Conservation (phyloP, 1,140 invertebrate species). For the Platyscapa corneri region DNA sequence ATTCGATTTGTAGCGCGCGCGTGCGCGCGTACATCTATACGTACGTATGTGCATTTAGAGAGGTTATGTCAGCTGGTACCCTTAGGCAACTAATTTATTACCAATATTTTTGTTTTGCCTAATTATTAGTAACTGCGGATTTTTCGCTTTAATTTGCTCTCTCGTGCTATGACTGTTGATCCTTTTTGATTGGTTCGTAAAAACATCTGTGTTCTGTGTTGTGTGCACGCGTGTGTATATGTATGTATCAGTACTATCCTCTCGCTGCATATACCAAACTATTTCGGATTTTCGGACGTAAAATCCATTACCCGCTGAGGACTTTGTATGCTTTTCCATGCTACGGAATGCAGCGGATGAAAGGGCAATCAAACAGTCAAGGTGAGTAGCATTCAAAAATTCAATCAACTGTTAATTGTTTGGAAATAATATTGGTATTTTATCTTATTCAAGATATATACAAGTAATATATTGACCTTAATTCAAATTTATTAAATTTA, state of each 20-base stretch:
- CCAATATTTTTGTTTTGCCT: neutral
- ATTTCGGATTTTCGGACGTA: slow-evolving; percentile 47
- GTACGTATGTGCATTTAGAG: neutral
- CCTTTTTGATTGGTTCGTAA: neutral
- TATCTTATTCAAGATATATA: no score
- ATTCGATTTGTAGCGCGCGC: neutral
- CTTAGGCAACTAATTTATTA: neutral
- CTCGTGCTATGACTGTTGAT: neutral
- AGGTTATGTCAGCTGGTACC: slow-evolving; percentile 46
- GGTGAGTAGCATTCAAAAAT: slow-evolving; percentile 59
- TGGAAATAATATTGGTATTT: neutral
- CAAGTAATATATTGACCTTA: neutral
- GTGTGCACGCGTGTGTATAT: neutral
- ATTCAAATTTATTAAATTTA: neutral
- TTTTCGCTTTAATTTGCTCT: neutral
- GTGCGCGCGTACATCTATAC: neutral
- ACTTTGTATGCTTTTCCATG: slow-evolving; percentile 73
- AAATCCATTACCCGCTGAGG: slow-evolving; percentile 33
- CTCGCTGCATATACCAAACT: neutral
- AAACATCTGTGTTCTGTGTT: neutral
- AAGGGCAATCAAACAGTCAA: slow-evolving; percentile 87
- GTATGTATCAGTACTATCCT: neutral
- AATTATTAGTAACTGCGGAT: neutral
- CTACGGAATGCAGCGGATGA: slow-evolving; percentile 85
- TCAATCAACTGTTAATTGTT: neutral